phyloP scores from a whole-genome alignment of 2,797 vertebrate species.

The Esox masquinongy region DNA sequence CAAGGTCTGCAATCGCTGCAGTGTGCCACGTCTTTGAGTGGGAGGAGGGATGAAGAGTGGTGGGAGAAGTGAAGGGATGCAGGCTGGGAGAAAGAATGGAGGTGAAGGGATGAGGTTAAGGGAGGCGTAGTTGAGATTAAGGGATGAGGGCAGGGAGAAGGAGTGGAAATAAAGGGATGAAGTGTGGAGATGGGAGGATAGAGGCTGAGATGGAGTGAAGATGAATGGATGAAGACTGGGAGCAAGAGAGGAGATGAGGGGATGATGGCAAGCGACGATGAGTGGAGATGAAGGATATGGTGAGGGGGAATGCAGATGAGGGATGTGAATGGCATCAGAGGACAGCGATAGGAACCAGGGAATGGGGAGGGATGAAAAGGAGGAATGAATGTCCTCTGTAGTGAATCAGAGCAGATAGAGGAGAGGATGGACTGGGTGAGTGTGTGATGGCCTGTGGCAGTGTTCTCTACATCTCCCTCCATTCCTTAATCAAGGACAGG shows the following conservation, averaged over 20 bases:
- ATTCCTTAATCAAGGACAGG: slow-evolving; percentile 60
- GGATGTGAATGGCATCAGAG: neutral
- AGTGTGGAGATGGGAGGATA: neutral
- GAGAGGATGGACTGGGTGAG: slow-evolving; percentile 28
- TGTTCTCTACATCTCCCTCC: slow-evolving; percentile 37
- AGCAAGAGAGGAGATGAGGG: slow-evolving; percentile 27
- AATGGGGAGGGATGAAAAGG: neutral
- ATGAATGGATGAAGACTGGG: slow-evolving; percentile 9
- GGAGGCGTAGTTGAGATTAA: no score
- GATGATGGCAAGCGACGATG: neutral
- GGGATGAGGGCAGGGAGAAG: slow-evolving; percentile 17
- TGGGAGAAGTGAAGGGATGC: no score
- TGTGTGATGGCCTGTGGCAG: slow-evolving; percentile 41
- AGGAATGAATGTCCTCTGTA: slow-evolving; percentile 1
- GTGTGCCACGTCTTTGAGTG: no score
- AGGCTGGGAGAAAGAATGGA: slow-evolving; percentile 22
- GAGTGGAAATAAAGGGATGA: slow-evolving; percentile 10
- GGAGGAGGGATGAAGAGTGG: no score
- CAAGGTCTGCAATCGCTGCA: no score
- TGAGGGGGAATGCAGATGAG: neutral
- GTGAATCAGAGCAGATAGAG: neutral
- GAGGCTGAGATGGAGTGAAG: no score
- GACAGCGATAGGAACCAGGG: neutral
- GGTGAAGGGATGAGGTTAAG: slow-evolving; percentile 6
- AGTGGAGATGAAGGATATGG: slow-evolving; percentile 1